These are phyloP conservation scores for Drosophila equinoxialis DNA, from an alignment of 1,140 invertebrate species.

Conservation along the genomic window DNA sequence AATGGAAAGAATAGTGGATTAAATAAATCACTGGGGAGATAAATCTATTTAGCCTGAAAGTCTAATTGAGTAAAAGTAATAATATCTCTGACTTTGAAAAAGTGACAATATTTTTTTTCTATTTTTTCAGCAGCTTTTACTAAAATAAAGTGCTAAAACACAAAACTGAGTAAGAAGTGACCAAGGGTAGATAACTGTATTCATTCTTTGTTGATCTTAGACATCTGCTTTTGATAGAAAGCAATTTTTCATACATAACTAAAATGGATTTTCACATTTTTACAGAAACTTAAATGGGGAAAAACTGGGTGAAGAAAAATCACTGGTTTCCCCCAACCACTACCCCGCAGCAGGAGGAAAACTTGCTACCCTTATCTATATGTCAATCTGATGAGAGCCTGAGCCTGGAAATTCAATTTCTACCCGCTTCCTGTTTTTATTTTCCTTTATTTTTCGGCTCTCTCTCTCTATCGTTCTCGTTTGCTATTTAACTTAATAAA, in stretches of 20 bases:
- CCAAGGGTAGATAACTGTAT: too few relatives aligned
- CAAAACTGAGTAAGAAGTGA: too few relatives aligned
- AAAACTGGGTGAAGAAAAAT: neutral
- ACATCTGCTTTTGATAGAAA: neutral
- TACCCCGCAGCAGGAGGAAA: neutral
- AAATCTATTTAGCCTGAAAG: too few relatives aligned
- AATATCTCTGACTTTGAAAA: too few relatives aligned
- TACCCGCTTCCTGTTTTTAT: conserved; percentile 17
- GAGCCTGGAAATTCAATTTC: conserved; percentile 50
- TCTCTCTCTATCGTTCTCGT: conserved; percentile 2
- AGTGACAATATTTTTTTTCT: too few relatives aligned
- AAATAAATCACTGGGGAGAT: too few relatives aligned
- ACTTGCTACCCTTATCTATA: conserved; percentile 33
- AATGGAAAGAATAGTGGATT: too few relatives aligned
- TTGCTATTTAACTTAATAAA: conserved; percentile 12
- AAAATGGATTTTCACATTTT: conserved; percentile 1
- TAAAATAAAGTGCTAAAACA: too few relatives aligned
- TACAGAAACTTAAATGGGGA: neutral
- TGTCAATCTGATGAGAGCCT: conserved; percentile 37
- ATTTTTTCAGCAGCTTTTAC: too few relatives aligned
- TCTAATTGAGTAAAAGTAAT: too few relatives aligned
- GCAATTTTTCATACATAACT: neutral
- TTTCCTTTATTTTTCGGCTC: conserved; percentile 19
- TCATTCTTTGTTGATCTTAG: too few relatives aligned
- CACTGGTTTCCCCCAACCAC: neutral